Evolutionary conservation across 2,797 vertebrate species (phyloP), one percentile per base, ranked within the genome.

Genomic region (Sebastes minor): DNA sequence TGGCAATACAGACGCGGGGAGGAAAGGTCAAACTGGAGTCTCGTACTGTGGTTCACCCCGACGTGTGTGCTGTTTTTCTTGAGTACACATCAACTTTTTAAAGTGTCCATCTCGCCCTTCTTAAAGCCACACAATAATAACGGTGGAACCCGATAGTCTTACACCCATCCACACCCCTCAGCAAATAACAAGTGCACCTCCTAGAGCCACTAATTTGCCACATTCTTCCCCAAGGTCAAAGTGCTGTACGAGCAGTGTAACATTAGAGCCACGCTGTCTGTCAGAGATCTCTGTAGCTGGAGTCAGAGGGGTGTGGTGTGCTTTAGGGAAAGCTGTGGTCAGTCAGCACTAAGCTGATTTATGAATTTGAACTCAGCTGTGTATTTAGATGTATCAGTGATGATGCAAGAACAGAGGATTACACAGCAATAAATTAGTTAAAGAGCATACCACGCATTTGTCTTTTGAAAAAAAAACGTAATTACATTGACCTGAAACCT

Each of bases 11-110:
- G 80, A 80, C 81, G 8, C 8, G 4, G 25, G 16, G 82, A 79
- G 79, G 56, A 81, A 60, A 82, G 86, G 88, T 92, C 84, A 85
- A 73, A 77, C 11, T 76, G 18, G 63, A 90, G 83, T 71, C 85
- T 80, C 25, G 78, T n/a, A 79, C 82, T 57, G 63, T 9, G 59
- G 25, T 84, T 92, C 74, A 88, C 82, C 78, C 65, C 65, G 7
- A 32, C 55, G 33, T 61, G 33, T 61, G 49, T 52, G 35, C 55
- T 52, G 67, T 62, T 63, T 35, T 73, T 60, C 32, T 23, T n/a
- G 13, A 25, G 27, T 27, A 7, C 1, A 18, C 56, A 25, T 30
- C 57, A 68, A 7, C 69, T 69, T 69, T 69, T 84, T 33, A 78
- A 78, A 84, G 33, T 63, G 68, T 68, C 55, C 59, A 32, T 28